Conservation (phyloP, 1,140 invertebrate species). For the Caenorhabditis inopinata region DNA sequence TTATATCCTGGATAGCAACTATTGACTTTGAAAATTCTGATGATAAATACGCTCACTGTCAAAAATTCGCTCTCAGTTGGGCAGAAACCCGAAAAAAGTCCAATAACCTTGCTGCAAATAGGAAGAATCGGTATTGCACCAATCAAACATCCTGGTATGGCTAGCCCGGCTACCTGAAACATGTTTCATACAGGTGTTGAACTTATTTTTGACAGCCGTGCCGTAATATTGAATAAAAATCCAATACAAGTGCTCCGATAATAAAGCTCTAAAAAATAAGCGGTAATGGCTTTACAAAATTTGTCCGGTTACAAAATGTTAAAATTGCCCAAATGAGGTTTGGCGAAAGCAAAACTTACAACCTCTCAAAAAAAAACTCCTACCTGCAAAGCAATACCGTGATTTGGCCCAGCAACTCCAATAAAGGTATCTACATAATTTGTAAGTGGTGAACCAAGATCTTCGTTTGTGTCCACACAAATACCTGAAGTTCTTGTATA, state of each 20-base stretch:
- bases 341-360: too few species aligned
- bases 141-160: constrained; percentile 60
- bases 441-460: constrained; percentile 55
- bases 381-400: constrained; percentile 60
- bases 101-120: constrained; percentile 57
- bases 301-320: too few species aligned
- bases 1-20: constrained; percentile 56
- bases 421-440: constrained; percentile 59
- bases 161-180: constrained; percentile 42
- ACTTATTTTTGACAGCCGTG: too few species aligned
- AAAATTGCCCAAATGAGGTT: too few species aligned
- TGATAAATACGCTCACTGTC: neutral
- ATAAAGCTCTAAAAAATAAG: too few species aligned
- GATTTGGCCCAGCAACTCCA: constrained; percentile 62
- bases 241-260: too few species aligned
- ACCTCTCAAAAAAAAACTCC: too few species aligned
- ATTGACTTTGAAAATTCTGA: neutral
- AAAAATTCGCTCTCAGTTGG: constrained; percentile 55
- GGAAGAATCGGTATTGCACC: constrained; percentile 46
- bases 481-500: constrained; percentile 29
- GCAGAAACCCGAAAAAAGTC: constrained; percentile 60
- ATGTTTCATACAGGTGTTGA: too few species aligned
- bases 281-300: too few species aligned
- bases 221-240: too few species aligned
- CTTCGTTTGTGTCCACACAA: constrained; percentile 62